Conservation (phyloP, 2,113 vertebrate genomes). For the Etheostoma cragini region DNA sequence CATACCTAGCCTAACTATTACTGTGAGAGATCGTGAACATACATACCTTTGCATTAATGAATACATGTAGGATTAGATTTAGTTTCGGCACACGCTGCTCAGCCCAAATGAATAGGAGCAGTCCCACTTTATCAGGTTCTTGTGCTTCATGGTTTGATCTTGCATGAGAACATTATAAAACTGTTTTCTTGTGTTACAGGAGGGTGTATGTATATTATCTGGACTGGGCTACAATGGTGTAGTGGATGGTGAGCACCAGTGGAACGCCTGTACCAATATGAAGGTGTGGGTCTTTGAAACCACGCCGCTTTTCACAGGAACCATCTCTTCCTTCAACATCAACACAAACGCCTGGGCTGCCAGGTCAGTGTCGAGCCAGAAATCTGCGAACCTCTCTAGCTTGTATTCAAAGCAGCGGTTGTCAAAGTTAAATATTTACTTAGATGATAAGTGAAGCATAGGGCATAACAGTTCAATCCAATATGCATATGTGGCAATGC, state of each 20-base stretch:
- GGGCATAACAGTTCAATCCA: constrained; percentile 20
- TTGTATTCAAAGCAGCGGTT: not conserved
- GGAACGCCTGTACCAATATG: constrained; percentile 97
- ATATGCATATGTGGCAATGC: constrained; percentile 1
- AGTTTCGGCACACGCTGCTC: not conserved
- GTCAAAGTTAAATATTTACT: constrained; percentile 62
- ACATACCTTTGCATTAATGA: constrained; percentile 6
- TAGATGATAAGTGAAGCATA: constrained; percentile 16
- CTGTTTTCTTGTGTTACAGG: constrained; percentile 79
- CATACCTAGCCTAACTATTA: not conserved
- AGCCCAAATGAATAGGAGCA: not conserved
- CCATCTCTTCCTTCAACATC: constrained; percentile 96
- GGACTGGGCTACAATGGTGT: constrained; percentile 92
- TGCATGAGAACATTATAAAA: not conserved
- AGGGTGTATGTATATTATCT: constrained; percentile 93
- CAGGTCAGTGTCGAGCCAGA: constrained; percentile 84
- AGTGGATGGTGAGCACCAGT: constrained; percentile 82
- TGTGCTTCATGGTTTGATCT: not conserved
- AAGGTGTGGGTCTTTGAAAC: constrained; percentile 97
- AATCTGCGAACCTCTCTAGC: not conserved
- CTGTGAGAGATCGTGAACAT: not conserved
- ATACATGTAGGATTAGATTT: not conserved
- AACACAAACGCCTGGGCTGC: constrained; percentile 97
- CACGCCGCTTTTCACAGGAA: constrained; percentile 92
- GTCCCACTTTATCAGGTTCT: constrained; percentile 21